These are phyloP conservation scores for Caenorhabditis sp. DNA, from an alignment of 2,888 invertebrate genomes.

Conservation along the genomic window DNA sequence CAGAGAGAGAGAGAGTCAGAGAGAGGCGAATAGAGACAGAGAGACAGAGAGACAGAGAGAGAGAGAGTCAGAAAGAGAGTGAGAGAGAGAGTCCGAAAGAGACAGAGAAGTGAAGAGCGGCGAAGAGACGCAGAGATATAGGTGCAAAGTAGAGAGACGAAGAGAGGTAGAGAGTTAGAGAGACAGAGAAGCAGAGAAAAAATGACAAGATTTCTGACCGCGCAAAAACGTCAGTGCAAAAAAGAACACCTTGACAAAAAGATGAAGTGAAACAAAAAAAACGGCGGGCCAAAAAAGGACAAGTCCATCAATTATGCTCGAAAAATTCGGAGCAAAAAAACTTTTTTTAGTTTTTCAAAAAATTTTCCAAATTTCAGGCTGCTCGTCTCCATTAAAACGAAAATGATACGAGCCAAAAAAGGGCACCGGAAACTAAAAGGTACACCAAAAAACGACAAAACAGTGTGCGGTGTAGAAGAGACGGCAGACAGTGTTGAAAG, in stretches of 20 bases:
- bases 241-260: background rate
- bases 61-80: constrained; percentile 25
- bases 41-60: constrained; percentile 2
- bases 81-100: constrained; percentile 9
- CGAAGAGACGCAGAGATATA: too few relatives aligned
- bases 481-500: background rate
- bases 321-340: background rate
- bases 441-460: background rate
- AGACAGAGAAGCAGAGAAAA: constrained; percentile 4
- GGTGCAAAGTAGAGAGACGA: too few relatives aligned
- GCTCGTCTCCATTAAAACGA: background rate
- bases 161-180: too few relatives aligned
- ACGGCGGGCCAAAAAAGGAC: background rate
- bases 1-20: constrained; percentile 24
- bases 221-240: too few relatives aligned
- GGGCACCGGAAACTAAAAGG: background rate
- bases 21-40: constrained; percentile 16
- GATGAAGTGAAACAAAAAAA: background rate
- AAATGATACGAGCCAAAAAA: background rate
- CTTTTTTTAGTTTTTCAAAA: too few relatives aligned
- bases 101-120: too few relatives aligned
- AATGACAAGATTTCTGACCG: constrained; percentile 26
- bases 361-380: background rate
- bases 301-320: background rate
- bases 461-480: background rate